Evolutionary conservation across 1,140 invertebrate species (phyloP), one percentile per base, ranked within the genome.

Genomic region (Armadillidium nasatum): DNA sequence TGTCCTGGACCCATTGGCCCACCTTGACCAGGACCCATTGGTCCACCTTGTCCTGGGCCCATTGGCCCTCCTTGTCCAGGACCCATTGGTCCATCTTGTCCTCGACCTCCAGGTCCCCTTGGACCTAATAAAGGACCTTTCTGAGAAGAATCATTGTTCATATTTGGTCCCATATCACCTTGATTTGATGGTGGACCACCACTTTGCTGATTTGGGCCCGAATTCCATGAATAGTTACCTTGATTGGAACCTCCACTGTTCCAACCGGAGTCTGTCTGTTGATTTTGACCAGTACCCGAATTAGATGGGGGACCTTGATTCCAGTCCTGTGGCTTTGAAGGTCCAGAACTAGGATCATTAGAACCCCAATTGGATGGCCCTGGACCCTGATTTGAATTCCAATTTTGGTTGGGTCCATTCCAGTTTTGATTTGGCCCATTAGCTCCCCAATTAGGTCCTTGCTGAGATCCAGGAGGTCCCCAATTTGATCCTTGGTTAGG

Each of bases 321-420:
- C 50, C 50, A 60, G 19, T 60, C 50, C 7, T 60, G 50, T 60
- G 11, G 11, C 19, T 60, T 13, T 15, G 11, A 15, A 3, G 50
- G 7, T 13, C 50, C 50, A 60, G 50, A 60, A 19, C 50, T 7
- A 7, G 50, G 50, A 3, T 19, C 50, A 60, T 60, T 60, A 60
- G 50, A 19, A 7, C 50, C 50, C 50, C 50, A 60, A 19, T 60
- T 60, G 11, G 11, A 19, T 15, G 50, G 50, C 50, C 50, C 50
- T 19, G 9, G 15, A 15, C 15, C 15, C 15, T 60, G 50, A 19
- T 19, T 60, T 15, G 11, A 2, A 7, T 60, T 60, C 50, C 50
- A 60, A 19, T 60, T 60, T 60, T 60, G 50, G 7, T 60, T 60
- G 50, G 50, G 50, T 19, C 50, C 50, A 50, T 50, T 50, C 50